Conservation (phyloP, 1,140 invertebrate species). For the Berghia stephanieae region DNA sequence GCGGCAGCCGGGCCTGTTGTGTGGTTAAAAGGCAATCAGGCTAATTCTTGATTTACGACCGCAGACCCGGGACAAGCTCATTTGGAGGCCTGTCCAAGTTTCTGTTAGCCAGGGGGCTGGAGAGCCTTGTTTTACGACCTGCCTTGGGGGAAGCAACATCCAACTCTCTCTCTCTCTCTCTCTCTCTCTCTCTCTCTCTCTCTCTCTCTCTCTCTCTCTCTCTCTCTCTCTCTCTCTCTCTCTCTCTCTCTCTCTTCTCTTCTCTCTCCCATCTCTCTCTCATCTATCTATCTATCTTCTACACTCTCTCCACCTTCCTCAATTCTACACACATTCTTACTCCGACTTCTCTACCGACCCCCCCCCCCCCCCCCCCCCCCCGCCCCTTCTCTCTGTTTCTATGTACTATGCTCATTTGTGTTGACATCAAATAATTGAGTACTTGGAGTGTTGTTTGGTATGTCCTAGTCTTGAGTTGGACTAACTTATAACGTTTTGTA, state of each 20-base stretch:
- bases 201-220: neutral
- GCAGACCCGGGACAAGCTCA: too few relatives aligned
- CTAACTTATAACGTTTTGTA: too few relatives aligned
- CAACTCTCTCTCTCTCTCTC: neutral
- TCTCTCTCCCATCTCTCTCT: neutral
- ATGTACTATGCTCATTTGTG: neutral
- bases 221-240: neutral
- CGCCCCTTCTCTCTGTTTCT: neutral
- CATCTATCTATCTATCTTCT: neutral
- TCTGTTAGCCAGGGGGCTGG: neutral
- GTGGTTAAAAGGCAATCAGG: too few relatives aligned
- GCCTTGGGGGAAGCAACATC: neutral
- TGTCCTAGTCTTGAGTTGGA: too few relatives aligned
- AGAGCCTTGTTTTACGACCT: neutral
- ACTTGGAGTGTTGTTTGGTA: too few relatives aligned
- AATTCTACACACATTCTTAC: neutral
- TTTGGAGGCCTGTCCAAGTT: too few relatives aligned
- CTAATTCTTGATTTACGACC: too few relatives aligned
- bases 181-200: neutral
- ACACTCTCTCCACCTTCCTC: neutral
- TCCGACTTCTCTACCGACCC: neutral
- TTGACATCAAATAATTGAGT: too few relatives aligned
- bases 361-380: neutral
- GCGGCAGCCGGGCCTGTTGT: too few relatives aligned
- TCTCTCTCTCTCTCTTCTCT: neutral